Percentiles rank a stretch among this genome's conserved stretches.
These are phyloP conservation scores for Microtus obscurus DNA, from an alignment of 2,797 vertebrate genomes.

Conservation along the genomic window DNA sequence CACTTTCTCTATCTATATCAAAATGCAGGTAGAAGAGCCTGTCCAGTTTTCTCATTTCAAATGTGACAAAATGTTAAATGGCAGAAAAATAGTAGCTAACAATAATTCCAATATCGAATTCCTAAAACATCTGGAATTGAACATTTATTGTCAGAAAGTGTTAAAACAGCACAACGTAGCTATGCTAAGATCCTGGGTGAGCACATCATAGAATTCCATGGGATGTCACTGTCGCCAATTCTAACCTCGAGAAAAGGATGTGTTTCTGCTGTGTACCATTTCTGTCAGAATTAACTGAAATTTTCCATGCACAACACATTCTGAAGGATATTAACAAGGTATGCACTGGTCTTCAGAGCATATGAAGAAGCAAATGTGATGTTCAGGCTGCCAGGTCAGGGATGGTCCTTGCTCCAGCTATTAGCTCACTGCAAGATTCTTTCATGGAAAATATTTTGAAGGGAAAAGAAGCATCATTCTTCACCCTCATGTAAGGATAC, in stretches of 20 bases:
- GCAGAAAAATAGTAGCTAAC: background rate
- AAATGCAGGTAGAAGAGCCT: background rate
- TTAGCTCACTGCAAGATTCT: background rate
- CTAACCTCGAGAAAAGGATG: background rate
- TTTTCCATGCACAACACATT: background rate
- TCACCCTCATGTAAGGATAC: background rate
- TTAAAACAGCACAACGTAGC: background rate
- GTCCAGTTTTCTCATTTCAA: background rate
- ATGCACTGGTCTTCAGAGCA: background rate
- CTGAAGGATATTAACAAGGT: background rate
- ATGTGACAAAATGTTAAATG: background rate
- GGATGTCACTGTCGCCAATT: background rate
- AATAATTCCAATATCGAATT: background rate
- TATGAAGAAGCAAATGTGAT: background rate
- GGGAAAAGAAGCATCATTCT: background rate
- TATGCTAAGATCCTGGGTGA: background rate
- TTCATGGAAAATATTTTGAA: constrained; percentile 17
- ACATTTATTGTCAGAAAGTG: background rate
- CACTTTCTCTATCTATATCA: background rate
- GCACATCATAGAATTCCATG: background rate
- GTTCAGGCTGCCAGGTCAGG: background rate
- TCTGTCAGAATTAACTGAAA: background rate
- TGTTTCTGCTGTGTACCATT: background rate
- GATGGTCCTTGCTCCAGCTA: background rate
- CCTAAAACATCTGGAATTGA: background rate